Evolutionary conservation across 2,113 vertebrate species (phyloP).

Genomic region (Atlantisia rogersi): DNA sequence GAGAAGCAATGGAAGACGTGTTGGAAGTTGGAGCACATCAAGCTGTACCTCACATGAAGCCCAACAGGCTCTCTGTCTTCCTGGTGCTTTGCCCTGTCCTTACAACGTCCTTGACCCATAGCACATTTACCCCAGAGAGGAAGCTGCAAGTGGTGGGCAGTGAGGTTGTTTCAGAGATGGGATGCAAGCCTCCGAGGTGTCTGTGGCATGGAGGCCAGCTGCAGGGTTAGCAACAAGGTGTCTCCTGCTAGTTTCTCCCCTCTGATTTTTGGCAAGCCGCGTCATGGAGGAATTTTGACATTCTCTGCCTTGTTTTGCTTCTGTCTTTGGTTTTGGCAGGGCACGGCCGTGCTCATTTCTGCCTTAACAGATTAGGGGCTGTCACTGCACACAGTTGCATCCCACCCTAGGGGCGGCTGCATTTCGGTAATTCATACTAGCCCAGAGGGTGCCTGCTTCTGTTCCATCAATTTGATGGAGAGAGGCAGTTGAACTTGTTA

Average conservation of each 20-base stretch:
- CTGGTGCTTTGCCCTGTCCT: neutral
- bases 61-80: neutral
- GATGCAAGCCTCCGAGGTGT: neutral
- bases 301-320: neutral
- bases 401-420: neutral
- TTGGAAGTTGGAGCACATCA: neutral
- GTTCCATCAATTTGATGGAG: constrained; percentile 19
- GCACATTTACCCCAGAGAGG: rapidly evolving
- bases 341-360: neutral
- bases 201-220: neutral
- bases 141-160: neutral
- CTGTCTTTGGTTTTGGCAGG: constrained; percentile 1
- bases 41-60: neutral
- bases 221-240: neutral
- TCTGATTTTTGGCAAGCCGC: neutral
- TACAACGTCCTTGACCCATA: neutral
- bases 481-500: constrained; percentile 14
- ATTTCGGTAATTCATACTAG: constrained; percentile 33
- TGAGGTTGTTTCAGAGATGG: neutral
- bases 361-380: constrained; percentile 27
- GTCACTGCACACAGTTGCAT: constrained; percentile 13
- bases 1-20: neutral
- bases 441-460: neutral
- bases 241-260: neutral
- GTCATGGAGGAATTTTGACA: neutral